Conservation (phyloP, 2,888 invertebrate species). For the Eupithecia abbreviata region DNA sequence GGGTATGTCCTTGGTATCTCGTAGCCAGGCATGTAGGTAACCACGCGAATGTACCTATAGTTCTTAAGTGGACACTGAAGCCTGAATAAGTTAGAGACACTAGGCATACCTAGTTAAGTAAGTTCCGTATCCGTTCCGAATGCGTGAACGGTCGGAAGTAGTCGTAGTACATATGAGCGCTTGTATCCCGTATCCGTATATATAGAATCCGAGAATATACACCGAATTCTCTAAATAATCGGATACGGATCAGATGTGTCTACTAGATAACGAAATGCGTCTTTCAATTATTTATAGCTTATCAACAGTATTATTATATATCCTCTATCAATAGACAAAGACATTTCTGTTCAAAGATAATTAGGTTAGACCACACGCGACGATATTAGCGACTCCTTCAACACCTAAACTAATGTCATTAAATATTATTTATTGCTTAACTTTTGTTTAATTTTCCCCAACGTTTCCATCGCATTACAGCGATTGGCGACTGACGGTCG, state of each 20-base stretch:
- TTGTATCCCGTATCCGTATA: background rate
- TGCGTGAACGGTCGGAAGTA: background rate
- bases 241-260: background rate
- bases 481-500: too few relatives aligned
- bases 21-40: background rate
- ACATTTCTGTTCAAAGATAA: background rate
- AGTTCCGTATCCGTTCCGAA: background rate
- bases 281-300: background rate
- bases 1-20: conserved; percentile 22
- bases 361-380: conserved; percentile 1
- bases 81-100: background rate
- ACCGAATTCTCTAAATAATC: background rate
- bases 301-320: background rate
- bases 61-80: background rate
- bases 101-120: background rate
- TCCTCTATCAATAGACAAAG: background rate
- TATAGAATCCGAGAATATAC: background rate
- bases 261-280: background rate
- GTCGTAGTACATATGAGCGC: background rate
- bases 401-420: background rate
- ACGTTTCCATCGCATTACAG: too few relatives aligned
- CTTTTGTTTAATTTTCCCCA: too few relatives aligned
- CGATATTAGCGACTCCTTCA: conserved; percentile 6
- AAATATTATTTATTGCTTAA: background rate
- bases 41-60: background rate